These are phyloP conservation scores for Nothobranchius kuhntae DNA, from an alignment of 2,113 vertebrate genomes.

Conservation along the genomic window DNA sequence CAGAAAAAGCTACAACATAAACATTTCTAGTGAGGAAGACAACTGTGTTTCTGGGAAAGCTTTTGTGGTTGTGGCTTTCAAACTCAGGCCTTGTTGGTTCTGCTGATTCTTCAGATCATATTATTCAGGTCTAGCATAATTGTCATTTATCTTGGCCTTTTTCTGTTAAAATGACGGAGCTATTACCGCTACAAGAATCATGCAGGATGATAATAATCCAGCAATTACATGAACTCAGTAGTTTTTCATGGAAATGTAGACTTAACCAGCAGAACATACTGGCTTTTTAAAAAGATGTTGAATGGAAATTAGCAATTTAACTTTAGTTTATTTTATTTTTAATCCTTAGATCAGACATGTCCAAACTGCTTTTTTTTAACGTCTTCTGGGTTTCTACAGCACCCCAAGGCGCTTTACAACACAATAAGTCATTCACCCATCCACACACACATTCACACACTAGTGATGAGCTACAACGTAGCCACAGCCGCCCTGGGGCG, in stretches of 20 bases:
- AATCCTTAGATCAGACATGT: too few species aligned
- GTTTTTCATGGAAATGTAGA: conserved; percentile 34
- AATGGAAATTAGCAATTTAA: conserved; percentile 26
- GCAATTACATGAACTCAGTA: background rate
- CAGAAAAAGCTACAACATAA: conserved; percentile 52
- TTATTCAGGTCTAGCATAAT: conserved; percentile 37
- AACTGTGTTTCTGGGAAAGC: conserved; percentile 33
- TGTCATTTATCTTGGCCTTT: conserved; percentile 59
- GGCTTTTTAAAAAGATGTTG: background rate
- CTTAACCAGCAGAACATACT: conserved; percentile 28
- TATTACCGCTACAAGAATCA: conserved; percentile 15
- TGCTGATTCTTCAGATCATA: conserved; percentile 43
- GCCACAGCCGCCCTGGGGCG: too few species aligned
- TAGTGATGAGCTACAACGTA: too few species aligned
- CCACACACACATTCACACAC: too few species aligned
- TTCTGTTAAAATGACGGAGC: conserved; percentile 63
- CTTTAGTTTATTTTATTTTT: background rate
- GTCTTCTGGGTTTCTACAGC: too few species aligned
- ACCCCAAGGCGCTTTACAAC: too few species aligned
- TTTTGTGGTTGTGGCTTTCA: conserved; percentile 42
- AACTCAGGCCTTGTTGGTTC: conserved; percentile 33
- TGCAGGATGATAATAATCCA: background rate
- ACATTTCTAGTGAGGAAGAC: conserved; percentile 45
- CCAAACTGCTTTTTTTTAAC: too few species aligned
- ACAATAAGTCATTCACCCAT: too few species aligned